Evolutionary conservation across 1,140 invertebrate genomes (phyloP).

Genomic region (Hormaphis cornu): DNA sequence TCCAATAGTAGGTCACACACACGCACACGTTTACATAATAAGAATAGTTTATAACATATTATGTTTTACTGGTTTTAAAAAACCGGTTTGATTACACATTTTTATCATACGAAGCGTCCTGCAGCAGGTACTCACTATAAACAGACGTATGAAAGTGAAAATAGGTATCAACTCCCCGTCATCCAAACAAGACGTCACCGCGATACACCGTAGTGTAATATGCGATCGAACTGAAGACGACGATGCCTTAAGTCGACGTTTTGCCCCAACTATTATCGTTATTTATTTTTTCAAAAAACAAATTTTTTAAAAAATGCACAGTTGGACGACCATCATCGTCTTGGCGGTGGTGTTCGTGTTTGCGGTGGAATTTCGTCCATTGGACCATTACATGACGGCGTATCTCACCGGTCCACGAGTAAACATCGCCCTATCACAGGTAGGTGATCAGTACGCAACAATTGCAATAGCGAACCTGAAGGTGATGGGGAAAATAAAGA

Average conservation of each 20-base stretch:
- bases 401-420: background rate
- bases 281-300: background rate
- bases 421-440: background rate
- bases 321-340: background rate
- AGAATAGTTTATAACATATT: background rate
- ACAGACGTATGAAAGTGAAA: conserved; percentile 10
- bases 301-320: background rate
- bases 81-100: background rate
- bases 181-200: background rate
- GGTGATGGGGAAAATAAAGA: too few species aligned
- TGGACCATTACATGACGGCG: background rate
- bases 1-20: too few species aligned
- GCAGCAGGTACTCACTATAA: background rate
- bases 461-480: too few species aligned
- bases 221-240: background rate
- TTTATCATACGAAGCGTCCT: too few species aligned
- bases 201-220: too few species aligned
- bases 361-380: background rate
- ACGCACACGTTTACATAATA: too few species aligned
- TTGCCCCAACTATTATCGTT: background rate
- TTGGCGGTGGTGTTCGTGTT: background rate
- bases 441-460: too few species aligned
- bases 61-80: conserved; percentile 5
- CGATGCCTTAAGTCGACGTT: background rate
- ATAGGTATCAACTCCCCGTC: background rate